Evolutionary conservation across 1,140 invertebrate genomes (phyloP), one percentile per base, ranked within the genome.

Genomic region (Hirudo medicinalis): DNA sequence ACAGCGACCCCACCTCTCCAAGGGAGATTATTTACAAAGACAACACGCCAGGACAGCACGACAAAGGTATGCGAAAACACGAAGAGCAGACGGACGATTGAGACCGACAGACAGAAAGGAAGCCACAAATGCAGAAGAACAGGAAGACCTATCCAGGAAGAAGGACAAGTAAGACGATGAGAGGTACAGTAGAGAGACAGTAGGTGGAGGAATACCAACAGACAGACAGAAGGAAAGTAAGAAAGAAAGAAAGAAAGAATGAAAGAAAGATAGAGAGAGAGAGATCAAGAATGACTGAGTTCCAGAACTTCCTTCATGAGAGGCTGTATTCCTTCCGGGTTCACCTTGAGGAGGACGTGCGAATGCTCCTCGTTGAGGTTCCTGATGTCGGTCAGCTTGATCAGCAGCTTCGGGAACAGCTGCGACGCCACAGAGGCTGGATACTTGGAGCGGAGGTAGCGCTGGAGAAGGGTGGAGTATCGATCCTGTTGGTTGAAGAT

Each of bases 291-390:
- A 22, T 40, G 49, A 32, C 29, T 57, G 67, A 72, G 75, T 71
- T 82, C 81, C 67, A 82, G 76, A 27, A 82, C 80, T 73, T 82
- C 81, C 72, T 81, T 81, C 81, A 82, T 82, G 49, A 82, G 75
- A 3, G 81, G 81, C 76, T 82, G 80, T 70, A 82, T 80, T 36
- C 79, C 79, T 67, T 82, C 80, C 4, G 80, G 80, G 73, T 81
- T 82, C 60, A 82, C 78, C 74, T 80, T 80, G 63, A 85, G 77
- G 40, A 82, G 78, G 20, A 86, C 78, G 70, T 85, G 82, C 5
- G 82, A 85, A 74, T 85, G 84, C 63, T 82, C 80, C 75, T 85
- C 84, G 72, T 83, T 84, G 67, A 86, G 77, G 76, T 86, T 84
- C 29, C 84, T 79, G 71, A 86, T 80, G 77, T 86, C 85, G 19